Evolutionary conservation across 2,888 invertebrate species (phyloP), one percentile per base, ranked within the genome.

Genomic region (Helicoverpa assulta): DNA sequence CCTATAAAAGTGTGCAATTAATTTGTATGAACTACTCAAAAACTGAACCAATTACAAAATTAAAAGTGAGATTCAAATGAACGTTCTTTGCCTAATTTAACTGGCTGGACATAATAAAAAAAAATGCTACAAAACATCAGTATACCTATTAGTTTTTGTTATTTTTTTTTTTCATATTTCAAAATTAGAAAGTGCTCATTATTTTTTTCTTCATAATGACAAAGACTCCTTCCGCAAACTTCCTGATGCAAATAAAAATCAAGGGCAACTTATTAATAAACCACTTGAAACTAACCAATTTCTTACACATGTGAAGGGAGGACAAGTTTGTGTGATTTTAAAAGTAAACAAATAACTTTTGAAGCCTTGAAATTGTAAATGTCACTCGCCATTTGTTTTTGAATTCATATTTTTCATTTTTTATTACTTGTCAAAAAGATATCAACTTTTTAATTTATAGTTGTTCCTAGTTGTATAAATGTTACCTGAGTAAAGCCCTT

Each of bases 361-460:
- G 7, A 66, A 72, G 69, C 84, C 84, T 83, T 81, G 84, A 69
- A 78, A 71, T 54, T 19, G 37, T 58, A 64, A 81, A 77, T 81
- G 81, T 70, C 67, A 78, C 67, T 68, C 57, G 55, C 65, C 1
- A 2, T 51, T 68, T 40, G 37, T 60, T 64, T 40, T 50, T 54
- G 4, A 51, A 26, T 58, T 58, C 26, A 21, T 62, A 33, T 54
- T 47, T 54, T 47, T 29, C 8, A 33, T 33, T 65, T 57, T 63
- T 70, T 43, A 26, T 26, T 55, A 18, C 37, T 47, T 21, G 1
- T 47, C 26, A 19, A 70, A 7, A 26, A 43, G 29, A 19, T 47
- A 54, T 18, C n/a, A 29, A 10, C 16, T 50, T 60, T 52, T 40
- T 21, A 21, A 54, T 40, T 37, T 12, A 18, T 33, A 21, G 37